A percentile compares a stretch with the other conserved stretches of the same genome.
Conservation (phyloP, 2,113 vertebrate genomes). For the Cyphomyrus discorhynchus region DNA sequence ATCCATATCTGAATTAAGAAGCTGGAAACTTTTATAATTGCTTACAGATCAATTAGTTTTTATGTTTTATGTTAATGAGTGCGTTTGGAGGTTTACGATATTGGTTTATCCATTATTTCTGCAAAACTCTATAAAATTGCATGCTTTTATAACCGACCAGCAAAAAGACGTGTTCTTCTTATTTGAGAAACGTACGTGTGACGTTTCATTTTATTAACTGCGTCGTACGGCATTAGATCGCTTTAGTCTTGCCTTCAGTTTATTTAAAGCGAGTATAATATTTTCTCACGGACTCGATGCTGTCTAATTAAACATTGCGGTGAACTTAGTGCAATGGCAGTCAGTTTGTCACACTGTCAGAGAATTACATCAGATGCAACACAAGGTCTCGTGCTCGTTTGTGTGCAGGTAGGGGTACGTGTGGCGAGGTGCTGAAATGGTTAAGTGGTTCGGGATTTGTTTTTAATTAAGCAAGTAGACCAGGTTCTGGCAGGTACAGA, state of each 20-base stretch:
- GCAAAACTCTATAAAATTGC: neutral
- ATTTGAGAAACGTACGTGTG: neutral
- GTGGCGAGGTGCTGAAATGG: neutral
- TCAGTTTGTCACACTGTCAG: neutral
- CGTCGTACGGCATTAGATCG: neutral
- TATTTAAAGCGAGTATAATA: neutral
- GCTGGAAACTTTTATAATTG: neutral
- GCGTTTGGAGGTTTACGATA: neutral
- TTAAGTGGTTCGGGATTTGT: neutral
- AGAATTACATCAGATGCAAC: neutral
- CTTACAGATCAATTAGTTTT: neutral
- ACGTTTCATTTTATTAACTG: neutral
- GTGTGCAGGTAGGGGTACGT: neutral
- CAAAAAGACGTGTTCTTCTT: too few relatives aligned
- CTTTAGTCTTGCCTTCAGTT: neutral
- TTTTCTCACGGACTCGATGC: neutral
- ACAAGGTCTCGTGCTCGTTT: neutral
- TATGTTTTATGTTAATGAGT: neutral
- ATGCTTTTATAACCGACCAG: neutral
- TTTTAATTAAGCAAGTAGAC: neutral
- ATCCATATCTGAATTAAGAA: neutral
- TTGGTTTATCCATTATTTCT: too few relatives aligned
- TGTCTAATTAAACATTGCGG: neutral
- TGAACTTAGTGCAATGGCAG: neutral
- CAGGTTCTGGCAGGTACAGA: constrained; percentile 13